A percentile compares a stretch with the other conserved stretches of the same genome.
Conservation (phyloP, 2,113 vertebrate species). For the Trematomus loennbergii region DNA sequence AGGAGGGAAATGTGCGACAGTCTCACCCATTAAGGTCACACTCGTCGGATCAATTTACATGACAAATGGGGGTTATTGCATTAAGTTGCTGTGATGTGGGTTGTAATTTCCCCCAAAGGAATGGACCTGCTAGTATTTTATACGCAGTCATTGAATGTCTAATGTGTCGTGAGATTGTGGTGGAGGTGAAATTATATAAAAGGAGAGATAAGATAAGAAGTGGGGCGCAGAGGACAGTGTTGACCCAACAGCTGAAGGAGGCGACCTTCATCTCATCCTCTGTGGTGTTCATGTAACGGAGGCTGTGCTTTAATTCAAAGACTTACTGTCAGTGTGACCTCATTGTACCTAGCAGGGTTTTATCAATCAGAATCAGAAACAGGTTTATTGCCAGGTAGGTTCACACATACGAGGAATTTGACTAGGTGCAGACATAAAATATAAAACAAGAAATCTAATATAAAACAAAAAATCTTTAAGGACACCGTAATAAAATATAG, state of each 20-base stretch:
- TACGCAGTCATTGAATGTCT: constrained; percentile 55
- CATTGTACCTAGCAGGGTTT: constrained; percentile 20
- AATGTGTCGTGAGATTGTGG: constrained; percentile 57
- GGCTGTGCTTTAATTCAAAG: constrained; percentile 46
- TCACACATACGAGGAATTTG: too few species aligned
- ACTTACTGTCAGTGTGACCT: constrained; percentile 15
- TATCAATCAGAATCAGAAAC: neutral
- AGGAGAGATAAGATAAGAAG: constrained; percentile 47
- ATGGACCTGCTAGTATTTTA: constrained; percentile 58
- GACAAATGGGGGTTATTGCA: constrained; percentile 57
- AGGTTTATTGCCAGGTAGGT: too few species aligned
- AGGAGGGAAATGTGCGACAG: constrained; percentile 25
- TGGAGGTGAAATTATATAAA: constrained; percentile 49
- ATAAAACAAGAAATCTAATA: too few species aligned
- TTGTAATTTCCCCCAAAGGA: constrained; percentile 39
- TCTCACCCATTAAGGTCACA: constrained; percentile 50
- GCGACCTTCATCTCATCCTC: constrained; percentile 58
- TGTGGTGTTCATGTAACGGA: constrained; percentile 46
- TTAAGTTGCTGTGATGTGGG: constrained; percentile 17
- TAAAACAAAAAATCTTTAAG: too few species aligned
- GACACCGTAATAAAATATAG: too few species aligned
- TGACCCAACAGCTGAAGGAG: constrained; percentile 53
- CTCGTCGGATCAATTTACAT: constrained; percentile 49
- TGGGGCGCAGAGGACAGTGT: constrained; percentile 28
- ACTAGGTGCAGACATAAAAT: too few species aligned